Base-by-base conservation (phyloP, 2,797 vertebrate genomes). In the Schizopygopsis malacanthus region DNA sequence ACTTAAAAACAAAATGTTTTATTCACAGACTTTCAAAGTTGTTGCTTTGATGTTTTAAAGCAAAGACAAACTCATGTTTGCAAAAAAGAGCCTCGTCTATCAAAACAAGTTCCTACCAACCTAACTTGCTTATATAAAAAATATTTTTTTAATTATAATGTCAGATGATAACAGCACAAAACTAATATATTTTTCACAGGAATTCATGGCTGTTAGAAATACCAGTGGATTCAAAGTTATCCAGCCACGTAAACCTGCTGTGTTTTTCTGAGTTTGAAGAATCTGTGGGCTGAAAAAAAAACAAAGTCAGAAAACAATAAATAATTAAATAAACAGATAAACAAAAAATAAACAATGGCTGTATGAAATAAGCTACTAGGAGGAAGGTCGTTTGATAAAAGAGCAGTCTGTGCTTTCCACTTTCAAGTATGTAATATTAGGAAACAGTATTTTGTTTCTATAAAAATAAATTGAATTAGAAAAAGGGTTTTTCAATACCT, bases 241-340 rank as follows among this genome's bases (percentile, higher is more conserved):
- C 73, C 61, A 69, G 63, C 12, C 33, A 56, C 11, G 7, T 39
- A 70, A 79, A 67, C 33, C 61, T 67, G 52, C 65, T 16, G 63
- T 84, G 61, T 70, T 33, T 56, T 78, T 67, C 28, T 71, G 47
- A 79, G 75, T 79, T 79, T 71, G n/a, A 70, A 45, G 63, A 84
- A 84, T 59, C 65, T 1, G 1, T 79, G 39, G 13, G 76, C 50
- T 50, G n/a, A 33, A 37, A 70, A 41, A 20, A 54, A 78, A 22
- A 73, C 15, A 9, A 28, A 80, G 65, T 37, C 65, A 67, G 28
- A 65, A 65, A 67, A 41, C 39, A 82, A 59, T 4, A 45, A 71
- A 79, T n/a, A 85, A 77, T 52, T 52, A 28, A 83, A 83, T 63
- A 76, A 78, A 79, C 63, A 18, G 39, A 84, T 77, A 79, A 79